These are phyloP conservation scores for Cyprinella venusta DNA, from an alignment of 2,797 vertebrate species.

Conservation along the genomic window DNA sequence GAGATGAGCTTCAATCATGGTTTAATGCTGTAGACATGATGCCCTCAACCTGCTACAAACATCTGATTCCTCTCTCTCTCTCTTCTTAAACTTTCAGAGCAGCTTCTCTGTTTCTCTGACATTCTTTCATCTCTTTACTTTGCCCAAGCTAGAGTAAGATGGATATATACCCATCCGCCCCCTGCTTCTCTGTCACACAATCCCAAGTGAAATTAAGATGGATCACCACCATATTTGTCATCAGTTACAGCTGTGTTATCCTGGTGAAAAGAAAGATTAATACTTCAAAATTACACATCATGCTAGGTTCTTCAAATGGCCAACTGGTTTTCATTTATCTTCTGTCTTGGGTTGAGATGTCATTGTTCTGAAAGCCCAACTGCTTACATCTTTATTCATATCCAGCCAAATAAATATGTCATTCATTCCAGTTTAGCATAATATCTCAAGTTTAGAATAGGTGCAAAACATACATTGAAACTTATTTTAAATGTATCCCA, in stretches of 20 bases:
- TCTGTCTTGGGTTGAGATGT: conserved; percentile 18
- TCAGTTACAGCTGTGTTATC: conserved; percentile 57
- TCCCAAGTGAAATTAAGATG: conserved; percentile 70
- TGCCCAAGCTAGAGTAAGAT: conserved; percentile 59
- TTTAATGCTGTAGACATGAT: conserved; percentile 19
- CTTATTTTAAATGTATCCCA: not conserved
- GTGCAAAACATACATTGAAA: not conserved
- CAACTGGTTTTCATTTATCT: conserved; percentile 70
- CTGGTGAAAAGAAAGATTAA: conserved; percentile 73
- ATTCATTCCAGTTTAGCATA: not conserved
- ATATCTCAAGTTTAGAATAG: not conserved
- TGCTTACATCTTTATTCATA: conserved; percentile 24
- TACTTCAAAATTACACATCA: conserved; percentile 69
- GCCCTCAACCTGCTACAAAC: conserved; percentile 45
- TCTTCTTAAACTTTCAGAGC: conserved; percentile 17
- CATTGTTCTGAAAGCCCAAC: conserved; percentile 17
- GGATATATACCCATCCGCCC: conserved; percentile 57
- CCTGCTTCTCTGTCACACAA: conserved; percentile 44
- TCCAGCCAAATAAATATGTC: not conserved
- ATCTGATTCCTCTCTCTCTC: conserved; percentile 52
- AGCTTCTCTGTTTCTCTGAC: conserved; percentile 36
- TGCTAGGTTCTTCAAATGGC: conserved; percentile 37
- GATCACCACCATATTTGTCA: conserved; percentile 65
- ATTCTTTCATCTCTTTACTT: conserved; percentile 35
- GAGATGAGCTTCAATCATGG: conserved; percentile 46